These are phyloP conservation scores for Carcinoscorpius rotundicauda DNA, from an alignment of 1,140 invertebrate genomes.

Conservation along the genomic window DNA sequence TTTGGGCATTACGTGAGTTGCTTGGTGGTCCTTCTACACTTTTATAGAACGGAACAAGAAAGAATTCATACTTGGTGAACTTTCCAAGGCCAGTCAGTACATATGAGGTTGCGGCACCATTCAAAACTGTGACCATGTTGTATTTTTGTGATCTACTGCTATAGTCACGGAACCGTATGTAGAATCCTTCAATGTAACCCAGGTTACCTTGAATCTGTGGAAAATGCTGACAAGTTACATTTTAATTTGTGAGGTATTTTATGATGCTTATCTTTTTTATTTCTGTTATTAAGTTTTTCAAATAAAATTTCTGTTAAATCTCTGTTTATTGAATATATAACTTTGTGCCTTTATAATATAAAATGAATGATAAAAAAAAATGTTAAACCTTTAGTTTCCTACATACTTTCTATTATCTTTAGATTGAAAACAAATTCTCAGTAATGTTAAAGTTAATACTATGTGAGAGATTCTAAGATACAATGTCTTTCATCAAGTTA, in stretches of 20 bases:
- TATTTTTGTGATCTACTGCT: slow-evolving; percentile 41
- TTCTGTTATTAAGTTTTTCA: neutral
- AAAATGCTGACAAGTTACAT: neutral
- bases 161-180: slow-evolving; percentile 77
- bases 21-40: slow-evolving; percentile 64
- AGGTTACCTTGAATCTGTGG: slow-evolving; percentile 29
- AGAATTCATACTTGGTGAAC: slow-evolving; percentile 75
- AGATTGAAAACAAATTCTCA: neutral
- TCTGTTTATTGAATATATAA: too few relatives aligned
- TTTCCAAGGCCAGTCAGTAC: slow-evolving; percentile 60
- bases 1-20: slow-evolving; percentile 36
- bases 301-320: too few relatives aligned
- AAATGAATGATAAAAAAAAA: neutral
- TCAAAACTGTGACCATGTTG: slow-evolving; percentile 42
- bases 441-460: neutral
- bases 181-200: slow-evolving; percentile 65
- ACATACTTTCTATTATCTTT: neutral
- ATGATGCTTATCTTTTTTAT: neutral
- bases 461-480: neutral
- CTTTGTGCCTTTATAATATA: too few relatives aligned
- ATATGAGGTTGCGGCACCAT: slow-evolving; percentile 37
- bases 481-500: neutral
- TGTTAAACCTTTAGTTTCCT: slow-evolving; percentile 1
- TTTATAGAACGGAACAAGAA: slow-evolving; percentile 74
- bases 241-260: neutral